Evolutionary conservation across 2,888 invertebrate genomes (phyloP).

Genomic region (Folsomia manolachei): DNA sequence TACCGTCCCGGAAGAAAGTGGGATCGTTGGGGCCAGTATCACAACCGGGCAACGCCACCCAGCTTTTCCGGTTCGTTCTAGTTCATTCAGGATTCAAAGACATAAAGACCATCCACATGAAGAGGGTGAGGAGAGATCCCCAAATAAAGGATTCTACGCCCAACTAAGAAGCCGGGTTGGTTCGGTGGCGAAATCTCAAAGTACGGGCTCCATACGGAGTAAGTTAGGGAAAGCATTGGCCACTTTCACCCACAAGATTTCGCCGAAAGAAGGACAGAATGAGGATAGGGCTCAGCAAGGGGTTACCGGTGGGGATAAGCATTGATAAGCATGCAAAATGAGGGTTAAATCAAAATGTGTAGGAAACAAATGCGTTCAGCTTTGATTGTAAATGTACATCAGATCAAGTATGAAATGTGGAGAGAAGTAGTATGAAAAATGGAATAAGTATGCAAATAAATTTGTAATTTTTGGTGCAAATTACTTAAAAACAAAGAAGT

Average conservation of each 20-base stretch:
- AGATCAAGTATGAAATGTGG: too few relatives aligned
- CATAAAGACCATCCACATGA: not conserved
- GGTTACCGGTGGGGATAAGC: too few relatives aligned
- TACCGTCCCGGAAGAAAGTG: not conserved
- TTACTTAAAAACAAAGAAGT: too few relatives aligned
- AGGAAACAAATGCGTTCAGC: too few relatives aligned
- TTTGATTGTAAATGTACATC: too few relatives aligned
- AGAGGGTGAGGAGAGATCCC: not conserved
- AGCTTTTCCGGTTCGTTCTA: not conserved
- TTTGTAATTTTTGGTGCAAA: too few relatives aligned
- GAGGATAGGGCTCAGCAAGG: not conserved
- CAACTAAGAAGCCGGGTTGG: slow-evolving; percentile 10
- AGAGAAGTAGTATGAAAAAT: too few relatives aligned
- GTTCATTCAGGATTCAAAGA: slow-evolving; percentile 12
- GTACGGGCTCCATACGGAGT: slow-evolving; percentile 39
- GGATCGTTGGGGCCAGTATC: not conserved
- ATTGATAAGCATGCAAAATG: too few relatives aligned
- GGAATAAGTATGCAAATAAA: too few relatives aligned
- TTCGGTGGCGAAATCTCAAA: slow-evolving; percentile 39
- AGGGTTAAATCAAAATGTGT: too few relatives aligned
- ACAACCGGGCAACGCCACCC: not conserved
- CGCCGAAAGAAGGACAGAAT: not conserved
- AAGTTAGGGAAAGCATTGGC: slow-evolving; percentile 13
- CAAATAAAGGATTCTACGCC: slow-evolving; percentile 7
- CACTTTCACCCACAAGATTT: slow-evolving; percentile 2